A percentile compares a stretch with the other conserved stretches of the same genome.
Conservation (phyloP, 2,888 invertebrate genomes). For the Leptinotarsa tumamoca region DNA sequence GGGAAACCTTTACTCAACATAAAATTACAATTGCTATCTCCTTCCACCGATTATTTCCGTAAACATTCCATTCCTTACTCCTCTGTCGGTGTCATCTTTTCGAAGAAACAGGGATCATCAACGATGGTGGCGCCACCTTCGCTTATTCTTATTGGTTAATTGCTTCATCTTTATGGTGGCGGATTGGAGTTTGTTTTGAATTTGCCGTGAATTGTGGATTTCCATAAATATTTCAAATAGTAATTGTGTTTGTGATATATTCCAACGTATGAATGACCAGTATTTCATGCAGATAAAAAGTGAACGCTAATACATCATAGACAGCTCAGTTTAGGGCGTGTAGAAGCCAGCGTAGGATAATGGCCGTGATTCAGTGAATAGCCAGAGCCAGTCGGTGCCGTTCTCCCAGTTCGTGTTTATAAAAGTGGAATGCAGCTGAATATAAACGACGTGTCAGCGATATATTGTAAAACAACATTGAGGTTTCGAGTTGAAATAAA, state of each 20-base stretch:
- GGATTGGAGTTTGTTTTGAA: conserved; percentile 62
- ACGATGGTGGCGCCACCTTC: conserved; percentile 37
- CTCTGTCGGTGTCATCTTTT: neutral
- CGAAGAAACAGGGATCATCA: neutral
- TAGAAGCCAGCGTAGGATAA: conserved; percentile 58
- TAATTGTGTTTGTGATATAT: conserved; percentile 27
- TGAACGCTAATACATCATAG: conserved; percentile 23
- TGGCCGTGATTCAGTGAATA: conserved; percentile 58
- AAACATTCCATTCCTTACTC: neutral
- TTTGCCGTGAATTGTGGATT: conserved; percentile 57
- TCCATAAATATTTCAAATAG: conserved; percentile 38
- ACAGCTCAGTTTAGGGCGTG: conserved; percentile 56
- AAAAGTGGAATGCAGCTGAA: conserved; percentile 45
- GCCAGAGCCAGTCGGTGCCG: conserved; percentile 41
- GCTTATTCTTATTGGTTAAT: conserved; percentile 58
- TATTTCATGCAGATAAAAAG: conserved; percentile 25
- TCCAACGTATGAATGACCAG: conserved; percentile 18
- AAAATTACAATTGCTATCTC: neutral
- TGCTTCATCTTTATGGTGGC: conserved; percentile 59
- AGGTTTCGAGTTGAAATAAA: conserved; percentile 22
- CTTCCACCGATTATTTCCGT: neutral
- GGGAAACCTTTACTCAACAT: neutral
- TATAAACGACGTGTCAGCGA: conserved; percentile 50
- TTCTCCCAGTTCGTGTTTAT: conserved; percentile 32
- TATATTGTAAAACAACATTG: conserved; percentile 25